Evolutionary conservation across 2,797 vertebrate genomes (phyloP).

Genomic region (Pteronotus mesoamericanus): DNA sequence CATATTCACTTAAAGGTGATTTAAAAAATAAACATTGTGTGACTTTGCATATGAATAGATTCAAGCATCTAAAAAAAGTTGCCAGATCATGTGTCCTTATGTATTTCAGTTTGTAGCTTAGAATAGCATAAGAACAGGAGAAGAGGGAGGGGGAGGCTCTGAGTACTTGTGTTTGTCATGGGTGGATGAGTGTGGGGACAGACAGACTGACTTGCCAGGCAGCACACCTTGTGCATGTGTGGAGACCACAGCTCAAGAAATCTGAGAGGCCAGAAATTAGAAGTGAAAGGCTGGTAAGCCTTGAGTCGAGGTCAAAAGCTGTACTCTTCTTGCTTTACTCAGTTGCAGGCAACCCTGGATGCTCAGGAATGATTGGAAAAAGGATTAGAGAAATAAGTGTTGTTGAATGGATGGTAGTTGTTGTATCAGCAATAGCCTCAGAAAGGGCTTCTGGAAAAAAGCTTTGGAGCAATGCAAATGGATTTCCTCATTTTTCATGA

Average conservation of each 20-base stretch:
- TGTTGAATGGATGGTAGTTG: not conserved
- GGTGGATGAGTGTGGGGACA: not conserved
- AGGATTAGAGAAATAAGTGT: not conserved
- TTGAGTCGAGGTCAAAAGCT: not conserved
- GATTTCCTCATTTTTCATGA: not conserved
- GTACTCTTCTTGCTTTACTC: rapidly evolving
- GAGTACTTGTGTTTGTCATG: rapidly evolving
- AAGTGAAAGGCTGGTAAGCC: not conserved
- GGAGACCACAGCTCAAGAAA: not conserved
- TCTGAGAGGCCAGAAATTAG: not conserved
- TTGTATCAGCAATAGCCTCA: not conserved
- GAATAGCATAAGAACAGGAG: not conserved
- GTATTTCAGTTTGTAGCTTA: not conserved
- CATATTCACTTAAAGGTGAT: not conserved
- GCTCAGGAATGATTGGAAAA: not conserved
- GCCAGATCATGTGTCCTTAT: not conserved
- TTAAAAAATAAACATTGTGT: not conserved
- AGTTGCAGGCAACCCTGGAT: no score
- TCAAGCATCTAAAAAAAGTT: not conserved
- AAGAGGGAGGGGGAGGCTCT: not conserved
- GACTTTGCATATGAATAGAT: not conserved
- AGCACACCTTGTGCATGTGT: rapidly evolving
- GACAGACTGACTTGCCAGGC: not conserved
- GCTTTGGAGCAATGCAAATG: rapidly evolving
- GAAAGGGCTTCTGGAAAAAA: not conserved